Conservation (phyloP, 2,888 invertebrate genomes). For the Acronicta alni region DNA sequence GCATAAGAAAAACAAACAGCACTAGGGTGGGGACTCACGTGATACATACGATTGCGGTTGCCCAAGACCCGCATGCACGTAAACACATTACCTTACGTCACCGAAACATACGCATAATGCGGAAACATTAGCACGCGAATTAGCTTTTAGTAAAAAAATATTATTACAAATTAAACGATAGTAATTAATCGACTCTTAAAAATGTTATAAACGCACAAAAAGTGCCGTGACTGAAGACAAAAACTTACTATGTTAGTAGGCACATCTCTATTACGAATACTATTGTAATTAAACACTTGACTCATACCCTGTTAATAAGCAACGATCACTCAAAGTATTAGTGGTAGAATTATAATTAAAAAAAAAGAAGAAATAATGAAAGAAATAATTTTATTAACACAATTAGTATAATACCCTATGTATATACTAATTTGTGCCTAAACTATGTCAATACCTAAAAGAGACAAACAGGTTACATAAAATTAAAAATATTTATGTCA, state of each 20-base stretch:
- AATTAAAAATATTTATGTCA: too few species aligned
- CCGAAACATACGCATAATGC: slow-evolving; percentile 59
- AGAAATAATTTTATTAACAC: too few species aligned
- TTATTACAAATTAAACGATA: slow-evolving; percentile 34
- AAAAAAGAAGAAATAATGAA: too few species aligned
- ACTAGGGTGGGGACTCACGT: slow-evolving; percentile 26
- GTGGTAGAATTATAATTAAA: too few species aligned
- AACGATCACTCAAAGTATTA: too few species aligned
- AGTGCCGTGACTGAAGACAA: not conserved
- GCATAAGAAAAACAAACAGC: slow-evolving; percentile 32
- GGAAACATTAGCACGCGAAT: slow-evolving; percentile 66
- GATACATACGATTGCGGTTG: slow-evolving; percentile 32
- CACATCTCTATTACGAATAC: not conserved
- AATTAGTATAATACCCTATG: too few species aligned
- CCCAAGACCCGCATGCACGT: slow-evolving; percentile 65
- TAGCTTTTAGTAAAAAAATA: slow-evolving; percentile 54
- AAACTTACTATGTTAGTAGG: not conserved
- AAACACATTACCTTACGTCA: slow-evolving; percentile 62
- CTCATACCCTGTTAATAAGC: too few species aligned
- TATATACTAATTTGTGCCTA: too few species aligned
- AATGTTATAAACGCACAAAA: slow-evolving; percentile 1
- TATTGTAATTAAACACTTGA: slow-evolving; percentile 7
- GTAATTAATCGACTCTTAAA: slow-evolving; percentile 20
- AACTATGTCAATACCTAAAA: too few species aligned
- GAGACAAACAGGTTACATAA: too few species aligned